Conservation (phyloP, 2,797 vertebrate species). For the Characodon lateralis region DNA sequence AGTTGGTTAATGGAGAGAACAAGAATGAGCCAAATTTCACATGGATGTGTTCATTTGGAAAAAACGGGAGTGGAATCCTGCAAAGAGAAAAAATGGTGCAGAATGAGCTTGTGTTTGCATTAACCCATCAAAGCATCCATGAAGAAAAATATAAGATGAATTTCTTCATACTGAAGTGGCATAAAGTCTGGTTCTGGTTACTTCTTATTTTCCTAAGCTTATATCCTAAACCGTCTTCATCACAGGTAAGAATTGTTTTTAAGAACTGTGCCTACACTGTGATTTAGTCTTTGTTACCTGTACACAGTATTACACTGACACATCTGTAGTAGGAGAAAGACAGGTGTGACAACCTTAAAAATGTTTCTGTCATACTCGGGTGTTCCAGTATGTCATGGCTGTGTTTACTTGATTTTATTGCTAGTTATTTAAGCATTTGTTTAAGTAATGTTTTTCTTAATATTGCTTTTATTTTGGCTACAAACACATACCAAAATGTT, state of each 20-base stretch:
- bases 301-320: background rate
- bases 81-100: constrained; percentile 10
- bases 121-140: constrained; percentile 17
- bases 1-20: background rate
- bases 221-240: constrained; percentile 53
- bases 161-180: constrained; percentile 22
- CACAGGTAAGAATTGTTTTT: constrained; percentile 65
- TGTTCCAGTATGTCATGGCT: background rate
- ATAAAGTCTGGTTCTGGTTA: constrained; percentile 41
- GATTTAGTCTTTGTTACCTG: background rate
- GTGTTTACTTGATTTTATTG: background rate
- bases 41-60: constrained; percentile 7
- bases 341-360: background rate
- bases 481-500: background rate
- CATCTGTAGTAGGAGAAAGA: background rate
- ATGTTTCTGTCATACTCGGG: background rate
- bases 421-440: background rate
- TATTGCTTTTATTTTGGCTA: background rate
- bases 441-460: background rate
- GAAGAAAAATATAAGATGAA: constrained; percentile 22
- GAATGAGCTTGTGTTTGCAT: background rate
- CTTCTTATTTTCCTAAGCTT: constrained; percentile 57
- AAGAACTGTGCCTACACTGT: constrained; percentile 14
- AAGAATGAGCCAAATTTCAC: background rate
- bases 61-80: constrained; percentile 21